Evolutionary conservation across 2,113 vertebrate genomes (phyloP).

Genomic region (Apteryx mantelli): DNA sequence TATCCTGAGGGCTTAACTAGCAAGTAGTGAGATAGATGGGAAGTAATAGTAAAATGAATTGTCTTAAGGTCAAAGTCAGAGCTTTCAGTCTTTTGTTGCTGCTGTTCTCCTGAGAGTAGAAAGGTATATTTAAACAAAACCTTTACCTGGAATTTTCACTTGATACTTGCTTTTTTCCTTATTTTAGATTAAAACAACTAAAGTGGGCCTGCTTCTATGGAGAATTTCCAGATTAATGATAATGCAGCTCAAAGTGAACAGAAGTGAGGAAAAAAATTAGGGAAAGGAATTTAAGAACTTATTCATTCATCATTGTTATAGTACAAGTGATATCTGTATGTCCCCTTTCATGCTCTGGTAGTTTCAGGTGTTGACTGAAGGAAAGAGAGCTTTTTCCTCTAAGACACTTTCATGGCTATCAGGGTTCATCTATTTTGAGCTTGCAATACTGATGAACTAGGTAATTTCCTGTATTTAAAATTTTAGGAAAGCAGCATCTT

Average conservation of each 20-base stretch:
- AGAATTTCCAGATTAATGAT: background rate
- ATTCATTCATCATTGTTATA: background rate
- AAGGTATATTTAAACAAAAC: background rate
- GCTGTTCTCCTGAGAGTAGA: background rate
- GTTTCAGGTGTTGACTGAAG: background rate
- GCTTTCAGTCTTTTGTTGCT: background rate
- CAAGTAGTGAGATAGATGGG: background rate
- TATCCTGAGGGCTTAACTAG: background rate
- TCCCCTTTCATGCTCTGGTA: background rate
- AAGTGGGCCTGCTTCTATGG: background rate
- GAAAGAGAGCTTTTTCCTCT: background rate
- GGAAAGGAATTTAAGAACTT: background rate
- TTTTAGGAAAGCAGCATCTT: background rate
- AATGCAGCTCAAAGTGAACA: background rate
- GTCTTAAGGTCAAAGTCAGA: background rate
- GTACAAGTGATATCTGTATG: background rate
- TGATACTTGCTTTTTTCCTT: background rate
- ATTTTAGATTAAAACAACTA: background rate
- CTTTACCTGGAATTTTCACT: background rate
- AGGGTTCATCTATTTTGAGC: background rate
- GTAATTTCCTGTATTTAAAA: background rate
- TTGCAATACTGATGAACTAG: accelerated
- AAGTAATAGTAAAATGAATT: background rate
- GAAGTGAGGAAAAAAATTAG: background rate
- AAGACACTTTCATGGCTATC: background rate